Conservation (phyloP, 2,797 vertebrate species). For the Octomys mimax region DNA sequence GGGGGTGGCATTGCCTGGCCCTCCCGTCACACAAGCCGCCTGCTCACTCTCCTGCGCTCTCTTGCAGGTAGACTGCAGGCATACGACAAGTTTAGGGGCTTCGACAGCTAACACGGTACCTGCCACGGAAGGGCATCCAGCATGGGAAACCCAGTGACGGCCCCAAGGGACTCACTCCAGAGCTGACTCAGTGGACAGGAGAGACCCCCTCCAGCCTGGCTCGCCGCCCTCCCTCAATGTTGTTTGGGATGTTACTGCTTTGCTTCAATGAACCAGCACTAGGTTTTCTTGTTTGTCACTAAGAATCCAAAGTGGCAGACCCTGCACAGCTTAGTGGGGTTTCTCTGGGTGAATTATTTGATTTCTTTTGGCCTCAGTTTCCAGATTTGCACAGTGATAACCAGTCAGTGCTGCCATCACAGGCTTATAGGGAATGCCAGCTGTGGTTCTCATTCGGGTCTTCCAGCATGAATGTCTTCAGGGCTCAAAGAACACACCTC, state of each 20-base stretch:
- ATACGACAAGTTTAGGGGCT: background rate
- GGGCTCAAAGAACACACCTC: background rate
- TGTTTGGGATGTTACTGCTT: background rate
- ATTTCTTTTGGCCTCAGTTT: background rate
- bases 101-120: no score
- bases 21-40: background rate
- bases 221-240: background rate
- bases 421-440: background rate
- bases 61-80: background rate
- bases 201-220: background rate
- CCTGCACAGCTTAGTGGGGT: background rate
- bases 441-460: background rate
- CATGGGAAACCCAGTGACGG: background rate
- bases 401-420: background rate
- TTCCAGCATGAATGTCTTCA: background rate
- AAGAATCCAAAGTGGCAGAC: background rate
- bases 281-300: background rate
- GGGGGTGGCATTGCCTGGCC: background rate
- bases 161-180: background rate
- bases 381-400: background rate
- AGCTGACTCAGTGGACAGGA: background rate
- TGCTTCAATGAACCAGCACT: background rate
- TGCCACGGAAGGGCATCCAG: background rate
- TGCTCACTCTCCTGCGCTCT: background rate
- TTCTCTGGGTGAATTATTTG: background rate